Evolutionary conservation across 2,888 invertebrate species (phyloP), one percentile per base, ranked within the genome.

Genomic region (Mythimna vitellina): DNA sequence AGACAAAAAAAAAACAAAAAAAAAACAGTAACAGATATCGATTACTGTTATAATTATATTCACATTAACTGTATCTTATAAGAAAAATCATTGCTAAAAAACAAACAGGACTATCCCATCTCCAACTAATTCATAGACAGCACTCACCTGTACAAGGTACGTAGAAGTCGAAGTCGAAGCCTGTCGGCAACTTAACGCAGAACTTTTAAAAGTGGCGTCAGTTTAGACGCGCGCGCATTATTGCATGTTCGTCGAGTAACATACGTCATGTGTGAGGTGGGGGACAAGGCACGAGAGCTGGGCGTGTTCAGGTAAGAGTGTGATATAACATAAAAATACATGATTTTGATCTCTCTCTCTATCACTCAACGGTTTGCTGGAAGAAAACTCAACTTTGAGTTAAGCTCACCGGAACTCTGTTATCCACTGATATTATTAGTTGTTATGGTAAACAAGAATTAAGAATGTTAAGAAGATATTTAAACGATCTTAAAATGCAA

Each of bases 201-300:
- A 83, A 88, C 88, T 89, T 89, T 89, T 84, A 86, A 87, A 89
- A 87, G 83, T 86, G 70, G 76, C 84, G 70, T 77, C 79, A 78
- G 77, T 80, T 84, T 76, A 82, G 76, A 82, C 83, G 78, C 80
- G 79, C 70, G 87, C 86, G 87, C 89, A 85, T 87, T 88, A 87
- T 87, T 87, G 86, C 87, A 80, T 86, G 85, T 84, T 81, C 70
- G 69, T 58, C 66, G 25, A 60, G 66, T 67, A 67, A 82, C 82
- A 83, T 75, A 77, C 82, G 80, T 79, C 79, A 80, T 65, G 67
- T 70, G 38, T 69, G 22, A 53, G 46, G 67, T 74, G 35, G 20
- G 65, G 76, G 7, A 29, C 70, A 62, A 73, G 60, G 51, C 6
- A 78, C 17, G 46, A 63, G 46, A 20, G 20, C 8, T 1, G 3